Conservation (phyloP, 2,113 vertebrate genomes). For the Chaetops frenatus region DNA sequence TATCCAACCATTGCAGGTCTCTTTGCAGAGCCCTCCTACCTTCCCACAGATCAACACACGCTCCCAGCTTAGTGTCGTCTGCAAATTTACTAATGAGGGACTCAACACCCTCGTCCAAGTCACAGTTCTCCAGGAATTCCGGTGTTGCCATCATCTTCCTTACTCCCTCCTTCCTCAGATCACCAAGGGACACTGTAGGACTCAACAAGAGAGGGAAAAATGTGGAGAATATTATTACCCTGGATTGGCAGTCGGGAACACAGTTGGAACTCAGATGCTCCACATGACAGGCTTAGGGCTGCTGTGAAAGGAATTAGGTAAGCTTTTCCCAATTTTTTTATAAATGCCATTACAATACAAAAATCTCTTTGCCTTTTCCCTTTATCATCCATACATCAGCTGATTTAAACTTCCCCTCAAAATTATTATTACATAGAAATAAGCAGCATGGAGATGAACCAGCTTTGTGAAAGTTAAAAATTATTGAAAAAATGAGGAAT, state of each 20-base stretch:
- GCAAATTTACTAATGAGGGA: too few relatives aligned
- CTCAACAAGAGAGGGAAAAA: background rate
- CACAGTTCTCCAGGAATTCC: background rate
- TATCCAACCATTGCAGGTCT: too few relatives aligned
- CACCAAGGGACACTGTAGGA: background rate
- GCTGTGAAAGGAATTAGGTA: background rate
- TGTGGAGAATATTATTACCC: accelerated
- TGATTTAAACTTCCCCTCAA: background rate
- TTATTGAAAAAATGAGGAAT: background rate
- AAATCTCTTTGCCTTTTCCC: background rate
- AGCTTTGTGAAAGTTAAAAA: background rate
- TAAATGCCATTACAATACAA: background rate
- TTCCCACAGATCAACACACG: too few relatives aligned
- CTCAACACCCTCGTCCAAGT: too few relatives aligned
- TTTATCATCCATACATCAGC: background rate
- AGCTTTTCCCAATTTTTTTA: background rate
- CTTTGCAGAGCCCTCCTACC: too few relatives aligned
- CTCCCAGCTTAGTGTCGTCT: too few relatives aligned
- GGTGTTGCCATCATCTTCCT: background rate
- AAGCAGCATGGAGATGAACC: background rate
- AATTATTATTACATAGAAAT: background rate
- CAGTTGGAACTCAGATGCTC: background rate
- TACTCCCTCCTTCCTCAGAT: background rate
- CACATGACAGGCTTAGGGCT: accelerated
- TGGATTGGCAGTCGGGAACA: background rate